Base-by-base conservation (phyloP, 1,140 invertebrate genomes). In the Mactra quadrangularis region DNA sequence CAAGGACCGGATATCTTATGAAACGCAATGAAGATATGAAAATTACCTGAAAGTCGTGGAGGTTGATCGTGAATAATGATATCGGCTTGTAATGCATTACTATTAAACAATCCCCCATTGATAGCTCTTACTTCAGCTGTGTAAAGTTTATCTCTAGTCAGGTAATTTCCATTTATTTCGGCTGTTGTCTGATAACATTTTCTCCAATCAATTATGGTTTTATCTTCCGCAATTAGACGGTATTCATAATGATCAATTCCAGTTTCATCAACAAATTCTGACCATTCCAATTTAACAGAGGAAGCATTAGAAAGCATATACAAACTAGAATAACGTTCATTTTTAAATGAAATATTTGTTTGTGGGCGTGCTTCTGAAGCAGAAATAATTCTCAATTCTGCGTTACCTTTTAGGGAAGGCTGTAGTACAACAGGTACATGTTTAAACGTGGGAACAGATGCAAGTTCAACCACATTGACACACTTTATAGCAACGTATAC, bases 381-480 rank as follows among this genome's bases (percentile, higher is more conserved):
- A 33, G 57, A 60, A 3, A 60, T 60, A 1, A 60, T 35, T 1
- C 29, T 29, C 9, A 60, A 13, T 6, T 15, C n/a, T 33, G 57
- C 57, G 15, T 60, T 1, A 33, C 29, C 15, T 33, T 33, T 19
- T 13, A 33, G 13, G 1, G 57, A 33, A 11, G 57, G 19, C 7
- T 15, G 15, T 3, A 38, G n/a, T 19, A 33, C 31, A 41, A 75
- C 59, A 22, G 41, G 22, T 19, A 75, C n/a, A 22, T 19, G 19
- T 15, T 45, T n/a, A 41, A 52, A 57, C 4, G 38, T 17, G 1
- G 29, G 11, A 17, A 29, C 3, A 7, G 70, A 33, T 9, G 52
- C 70, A 9, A 74, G 17, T 74, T 74, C 70, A 57, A 74, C 33
- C 2, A 38, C 57, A 25, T 74, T 74, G 1, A 74, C 38, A 57